Base-by-base conservation (phyloP, 2,888 invertebrate species). In the Sepiola atlantica region DNA sequence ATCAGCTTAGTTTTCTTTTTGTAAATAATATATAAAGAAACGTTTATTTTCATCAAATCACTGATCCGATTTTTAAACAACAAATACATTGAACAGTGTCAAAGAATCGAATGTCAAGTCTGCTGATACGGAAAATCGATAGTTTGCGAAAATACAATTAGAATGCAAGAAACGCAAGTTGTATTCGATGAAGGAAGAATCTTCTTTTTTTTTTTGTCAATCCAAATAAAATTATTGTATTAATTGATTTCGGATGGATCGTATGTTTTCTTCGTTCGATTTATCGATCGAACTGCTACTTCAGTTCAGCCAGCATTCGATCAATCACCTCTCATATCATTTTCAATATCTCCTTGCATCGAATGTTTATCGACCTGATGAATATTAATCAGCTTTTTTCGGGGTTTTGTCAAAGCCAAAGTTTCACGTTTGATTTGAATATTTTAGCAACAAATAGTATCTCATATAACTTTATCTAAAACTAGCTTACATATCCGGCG, bases 131-230 rank as follows among this genome's bases (percentile, higher is more conserved):
- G 4, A 77, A 77, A 21, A 77, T 77, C 77, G 77, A 77, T 77
- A 77, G 77, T n/a, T 77, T 32, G 77, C n/a, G 77, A 77, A 77
- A 77, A 77, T 77, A 77, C 77, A 77, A 32, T 77, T 77, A 77
- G 16, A n/a, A 77, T 77, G 77, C 18, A 77, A 77, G 77, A 16
- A 77, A 77, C n/a, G n/a, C 8, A 32, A 77, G 32, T 77, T 32
- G 14, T 16, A 77, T 77, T 32, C 14, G 77, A 32, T 77, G n/a
- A n/a, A 77, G 77, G 10, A 77, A 77, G n/a, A 77, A n/a, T 45
- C 45, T 45, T 45, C 8, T 45, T 45, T 45, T 45, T 45, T 45
- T 45, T n/a, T 77, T 77, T 32, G n/a, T n/a, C 77, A 77, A 18
- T 32, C 77, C 77, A 77, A 77, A 77, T 77, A 77, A 77, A 77